Evolutionary conservation across 2,797 vertebrate genomes (phyloP), one percentile per base, ranked within the genome.

Genomic region (Sitta carolinensis): DNA sequence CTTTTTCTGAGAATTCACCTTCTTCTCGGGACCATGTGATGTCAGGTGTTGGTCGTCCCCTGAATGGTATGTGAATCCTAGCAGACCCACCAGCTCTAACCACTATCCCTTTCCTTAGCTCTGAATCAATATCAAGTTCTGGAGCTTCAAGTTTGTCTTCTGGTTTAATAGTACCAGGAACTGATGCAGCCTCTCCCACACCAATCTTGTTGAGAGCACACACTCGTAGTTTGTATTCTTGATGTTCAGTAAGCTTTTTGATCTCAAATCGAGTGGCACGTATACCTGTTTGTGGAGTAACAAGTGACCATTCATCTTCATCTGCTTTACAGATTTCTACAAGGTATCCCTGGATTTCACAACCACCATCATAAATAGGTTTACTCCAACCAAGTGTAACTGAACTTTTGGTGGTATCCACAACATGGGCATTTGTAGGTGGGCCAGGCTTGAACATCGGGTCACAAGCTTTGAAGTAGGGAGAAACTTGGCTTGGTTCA

Each of bases 141-240:
- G 99, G 99, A 85, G 98, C 98, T 87, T 99, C 99, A 54, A 99
- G 97, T 95, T 98, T 99, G 95, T 99, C 99, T 97, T 99, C 99
- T 88, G 99, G 98, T 96, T 99, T 99, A 81, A 98, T 97, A 84
- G 98, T 98, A 92, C 99, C 99, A 94, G 98, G 98, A 90, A 99
- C 96, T 59, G 97, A 79, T 78, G 98, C 98, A 94, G 99, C 96
- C 83, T 99, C 99, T 91, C 99, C 99, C 92, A 99, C 98, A 93
- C 99, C 99, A 43, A 99, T 96, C 97, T 99, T 99, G 97, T 99
- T 99, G 83, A 99, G 98, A 87, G 99, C 99, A 97, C 98, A 99
- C 18, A 99, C 98, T 90, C 98, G 98, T 95, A 99, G 97, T 93
- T 99, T 99, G 96, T 99, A 99, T 92, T 99, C 99, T 84, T 99